Percentiles rank a stretch among this genome's conserved stretches.
These are phyloP conservation scores for Amaurobius ferox DNA, from an alignment of 2,888 invertebrate genomes.

Conservation along the genomic window DNA sequence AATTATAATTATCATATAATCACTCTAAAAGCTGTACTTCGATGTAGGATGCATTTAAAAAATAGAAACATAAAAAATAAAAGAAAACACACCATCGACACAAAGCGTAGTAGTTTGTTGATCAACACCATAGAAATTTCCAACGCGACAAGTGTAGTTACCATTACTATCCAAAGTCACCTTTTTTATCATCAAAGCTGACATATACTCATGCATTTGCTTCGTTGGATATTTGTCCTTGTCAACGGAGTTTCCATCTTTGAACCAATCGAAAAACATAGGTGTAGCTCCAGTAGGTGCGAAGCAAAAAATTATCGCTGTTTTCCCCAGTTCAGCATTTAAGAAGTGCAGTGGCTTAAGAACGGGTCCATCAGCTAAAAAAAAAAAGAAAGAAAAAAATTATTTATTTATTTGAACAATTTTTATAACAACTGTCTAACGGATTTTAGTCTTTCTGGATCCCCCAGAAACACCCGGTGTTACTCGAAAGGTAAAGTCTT, in stretches of 20 bases:
- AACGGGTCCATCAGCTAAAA: background rate
- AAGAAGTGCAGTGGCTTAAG: constrained; percentile 51
- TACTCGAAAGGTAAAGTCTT: too few relatives aligned
- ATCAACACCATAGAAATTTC: constrained; percentile 10
- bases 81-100: background rate
- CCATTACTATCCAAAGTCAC: constrained; percentile 10
- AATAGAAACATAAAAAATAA: too few relatives aligned
- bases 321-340: background rate
- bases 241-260: constrained; percentile 9
- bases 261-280: constrained; percentile 24
- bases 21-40: too few relatives aligned
- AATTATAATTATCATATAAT: too few relatives aligned
- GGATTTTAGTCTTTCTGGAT: too few relatives aligned
- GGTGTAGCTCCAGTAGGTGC: constrained; percentile 20
- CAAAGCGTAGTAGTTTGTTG: background rate
- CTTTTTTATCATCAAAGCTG: background rate
- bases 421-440: too few relatives aligned
- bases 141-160: constrained; percentile 37
- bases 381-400: too few relatives aligned
- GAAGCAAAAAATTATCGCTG: background rate
- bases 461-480: too few relatives aligned
- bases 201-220: background rate
- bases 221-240: background rate
- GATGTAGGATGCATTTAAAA: too few relatives aligned
- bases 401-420: too few relatives aligned